A percentile compares a stretch with the other conserved stretches of the same genome.
phyloP scores from a whole-genome alignment of 2,113 vertebrate species.

The Brachyhypopomus occidentalis region DNA sequence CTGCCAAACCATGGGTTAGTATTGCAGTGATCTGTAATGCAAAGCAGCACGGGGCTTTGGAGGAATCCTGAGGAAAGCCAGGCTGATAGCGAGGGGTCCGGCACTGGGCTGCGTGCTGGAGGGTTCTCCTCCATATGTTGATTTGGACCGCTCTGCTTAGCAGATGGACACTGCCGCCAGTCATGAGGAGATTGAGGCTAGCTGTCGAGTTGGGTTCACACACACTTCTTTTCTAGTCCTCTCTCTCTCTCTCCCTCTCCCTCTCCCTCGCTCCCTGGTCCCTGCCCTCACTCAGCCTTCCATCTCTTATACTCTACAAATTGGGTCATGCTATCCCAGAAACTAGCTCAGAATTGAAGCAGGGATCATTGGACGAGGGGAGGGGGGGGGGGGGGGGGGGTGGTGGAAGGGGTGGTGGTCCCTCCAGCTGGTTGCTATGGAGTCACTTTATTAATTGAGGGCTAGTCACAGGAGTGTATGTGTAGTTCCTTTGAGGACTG shows the following conservation, averaged over 20 bases:
- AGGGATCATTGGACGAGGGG: slow-evolving; percentile 28
- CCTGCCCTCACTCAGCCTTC: not conserved
- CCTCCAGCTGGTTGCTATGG: slow-evolving; percentile 52
- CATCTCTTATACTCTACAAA: slow-evolving; percentile 36
- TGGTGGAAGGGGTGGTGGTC: slow-evolving; percentile 33
- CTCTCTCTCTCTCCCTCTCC: slow-evolving; percentile 27
- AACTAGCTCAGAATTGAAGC: slow-evolving; percentile 48
- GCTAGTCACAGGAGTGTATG: slow-evolving; percentile 54
- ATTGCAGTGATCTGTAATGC: slow-evolving; percentile 32
- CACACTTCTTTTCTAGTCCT: slow-evolving; percentile 15
- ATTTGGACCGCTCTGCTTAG: slow-evolving; percentile 57
- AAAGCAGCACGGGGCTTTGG: not conserved
- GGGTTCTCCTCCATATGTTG: slow-evolving; percentile 66
- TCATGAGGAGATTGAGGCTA: slow-evolving; percentile 50
- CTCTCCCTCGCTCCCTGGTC: not conserved
- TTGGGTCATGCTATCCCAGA: slow-evolving; percentile 53
- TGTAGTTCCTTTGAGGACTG: slow-evolving; percentile 55
- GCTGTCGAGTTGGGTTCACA: slow-evolving; percentile 18
- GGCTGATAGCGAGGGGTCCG: slow-evolving; percentile 26
- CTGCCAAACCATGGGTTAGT: slow-evolving; percentile 92
- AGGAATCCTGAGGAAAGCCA: slow-evolving; percentile 47
- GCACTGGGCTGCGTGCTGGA: slow-evolving; percentile 45
- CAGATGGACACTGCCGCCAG: slow-evolving; percentile 68
- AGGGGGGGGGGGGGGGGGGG: slow-evolving; percentile 33
- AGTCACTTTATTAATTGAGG: slow-evolving; percentile 62